These are phyloP conservation scores for Haliclona indistincta DNA, from an alignment of 37 sponge, comb jelly and placozoan genomes.

Conservation along the genomic window DNA sequence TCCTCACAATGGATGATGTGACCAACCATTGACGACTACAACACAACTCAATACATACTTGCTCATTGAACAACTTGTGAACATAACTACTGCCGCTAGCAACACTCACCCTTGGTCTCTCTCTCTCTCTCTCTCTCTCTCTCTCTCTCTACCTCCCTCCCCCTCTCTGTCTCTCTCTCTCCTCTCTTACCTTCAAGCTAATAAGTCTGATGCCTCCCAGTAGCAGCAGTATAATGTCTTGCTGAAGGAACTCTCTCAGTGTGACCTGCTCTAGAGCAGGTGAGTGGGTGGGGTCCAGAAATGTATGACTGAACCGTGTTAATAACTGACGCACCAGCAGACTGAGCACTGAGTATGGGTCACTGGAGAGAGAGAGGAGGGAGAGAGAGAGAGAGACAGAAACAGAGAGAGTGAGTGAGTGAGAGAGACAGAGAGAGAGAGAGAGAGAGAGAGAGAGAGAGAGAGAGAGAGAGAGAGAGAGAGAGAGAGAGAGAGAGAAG, in stretches of 20 bases:
- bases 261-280: slow-evolving; percentile 2
- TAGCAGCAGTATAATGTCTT: slow-evolving; percentile 50
- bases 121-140: too few species aligned
- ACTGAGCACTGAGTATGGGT: slow-evolving; percentile 49
- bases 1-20: too few species aligned
- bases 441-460: not conserved
- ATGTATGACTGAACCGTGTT: slow-evolving; percentile 46
- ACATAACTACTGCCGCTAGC: too few species aligned
- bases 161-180: too few species aligned
- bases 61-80: too few species aligned
- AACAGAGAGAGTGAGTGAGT: not conserved
- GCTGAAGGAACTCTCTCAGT: slow-evolving; percentile 52
- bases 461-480: not conserved
- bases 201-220: slow-evolving; percentile 51
- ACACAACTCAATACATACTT: too few species aligned
- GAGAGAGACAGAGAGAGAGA: not conserved
- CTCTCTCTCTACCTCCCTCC: too few species aligned
- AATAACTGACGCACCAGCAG: slow-evolving; percentile 67
- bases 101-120: too few species aligned
- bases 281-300: slow-evolving; percentile 28
- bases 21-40: too few species aligned
- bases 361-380: slow-evolving; percentile 17
- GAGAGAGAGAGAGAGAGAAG: not conserved
- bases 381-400: not conserved
- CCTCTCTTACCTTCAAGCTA: slow-evolving; percentile 42